phyloP scores from a whole-genome alignment of 2,888 invertebrate species.

The Mesochorus sp. region DNA sequence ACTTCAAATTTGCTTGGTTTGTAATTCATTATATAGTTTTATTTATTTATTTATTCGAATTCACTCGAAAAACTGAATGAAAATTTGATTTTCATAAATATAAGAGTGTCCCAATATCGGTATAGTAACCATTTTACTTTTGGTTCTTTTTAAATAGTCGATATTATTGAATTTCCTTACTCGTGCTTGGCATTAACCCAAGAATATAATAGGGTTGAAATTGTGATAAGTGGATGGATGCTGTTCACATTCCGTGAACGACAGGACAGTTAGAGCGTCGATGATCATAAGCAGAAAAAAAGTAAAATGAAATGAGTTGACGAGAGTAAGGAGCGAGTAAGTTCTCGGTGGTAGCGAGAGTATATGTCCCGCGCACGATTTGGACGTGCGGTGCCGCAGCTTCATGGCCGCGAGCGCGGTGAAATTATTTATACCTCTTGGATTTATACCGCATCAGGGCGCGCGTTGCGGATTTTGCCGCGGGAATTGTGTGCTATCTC shows the following conservation, averaged over 20 bases:
- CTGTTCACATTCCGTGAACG: no score
- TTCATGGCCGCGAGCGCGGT: constrained; percentile 72
- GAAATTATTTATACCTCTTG: constrained; percentile 79
- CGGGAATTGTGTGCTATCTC: not conserved
- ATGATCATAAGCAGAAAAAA: no score
- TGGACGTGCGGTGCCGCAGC: constrained; percentile 64
- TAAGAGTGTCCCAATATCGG: not conserved
- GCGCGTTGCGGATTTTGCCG: constrained; percentile 59
- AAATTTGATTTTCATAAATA: not conserved
- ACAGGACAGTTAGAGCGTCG: no score
- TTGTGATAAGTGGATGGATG: no score
- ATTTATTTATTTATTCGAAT: not conserved
- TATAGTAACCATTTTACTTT: not conserved
- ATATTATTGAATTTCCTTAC: no score
- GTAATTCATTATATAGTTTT: not conserved
- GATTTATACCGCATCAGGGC: constrained; percentile 73
- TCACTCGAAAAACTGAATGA: not conserved
- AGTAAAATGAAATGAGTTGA: no score
- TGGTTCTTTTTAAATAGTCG: no score
- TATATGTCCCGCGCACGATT: constrained; percentile 53
- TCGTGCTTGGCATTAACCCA: no score
- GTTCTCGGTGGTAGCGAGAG: not conserved
- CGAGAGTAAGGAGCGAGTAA: not conserved
- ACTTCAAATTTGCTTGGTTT: no score
- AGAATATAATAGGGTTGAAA: not conserved